A percentile compares a stretch with the other conserved stretches of the same genome.
Evolutionary conservation across 2,797 vertebrate species (phyloP).

Genomic region (Tokudaia tokunoshimensis): DNA sequence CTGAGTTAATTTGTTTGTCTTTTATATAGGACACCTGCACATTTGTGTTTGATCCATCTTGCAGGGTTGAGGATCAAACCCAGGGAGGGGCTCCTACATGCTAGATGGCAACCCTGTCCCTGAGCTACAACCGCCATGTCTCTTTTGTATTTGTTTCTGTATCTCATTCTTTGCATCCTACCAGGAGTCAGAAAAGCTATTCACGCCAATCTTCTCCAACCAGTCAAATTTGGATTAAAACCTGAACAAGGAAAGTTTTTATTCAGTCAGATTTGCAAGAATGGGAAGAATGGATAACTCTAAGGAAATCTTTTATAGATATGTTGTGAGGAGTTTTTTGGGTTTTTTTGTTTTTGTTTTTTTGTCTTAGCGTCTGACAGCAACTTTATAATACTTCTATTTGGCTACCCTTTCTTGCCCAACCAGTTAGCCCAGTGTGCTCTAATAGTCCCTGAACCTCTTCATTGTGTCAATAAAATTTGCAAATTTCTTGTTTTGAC

Average conservation of each 20-base stretch:
- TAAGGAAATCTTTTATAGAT: neutral
- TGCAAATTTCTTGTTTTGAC: slow-evolving; percentile 51
- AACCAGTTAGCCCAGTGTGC: slow-evolving; percentile 36
- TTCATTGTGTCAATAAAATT: slow-evolving; percentile 46
- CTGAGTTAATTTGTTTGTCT: neutral
- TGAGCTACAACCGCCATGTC: neutral
- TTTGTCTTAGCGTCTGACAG: slow-evolving; percentile 26
- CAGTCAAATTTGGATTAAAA: slow-evolving; percentile 41
- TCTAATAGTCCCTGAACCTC: slow-evolving; percentile 23
- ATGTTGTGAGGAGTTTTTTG: neutral
- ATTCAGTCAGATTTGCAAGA: slow-evolving; percentile 39
- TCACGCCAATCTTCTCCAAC: slow-evolving; percentile 14
- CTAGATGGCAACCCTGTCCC: neutral
- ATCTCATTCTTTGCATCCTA: neutral
- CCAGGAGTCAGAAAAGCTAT: slow-evolving; percentile 3
- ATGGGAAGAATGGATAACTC: neutral
- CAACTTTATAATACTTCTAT: slow-evolving; percentile 50
- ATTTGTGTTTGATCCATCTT: neutral
- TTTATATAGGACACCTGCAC: neutral
- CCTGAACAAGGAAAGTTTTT: slow-evolving; percentile 27
- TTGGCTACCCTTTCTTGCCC: neutral
- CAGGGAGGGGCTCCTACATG: too few species aligned
- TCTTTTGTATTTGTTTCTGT: slow-evolving; percentile 12
- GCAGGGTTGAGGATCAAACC: neutral
- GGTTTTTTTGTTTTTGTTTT: neutral